Evolutionary conservation across 92 coral and sea anemone genomes (phyloP).

Genomic region (Hydrozoanthus gracilis): DNA sequence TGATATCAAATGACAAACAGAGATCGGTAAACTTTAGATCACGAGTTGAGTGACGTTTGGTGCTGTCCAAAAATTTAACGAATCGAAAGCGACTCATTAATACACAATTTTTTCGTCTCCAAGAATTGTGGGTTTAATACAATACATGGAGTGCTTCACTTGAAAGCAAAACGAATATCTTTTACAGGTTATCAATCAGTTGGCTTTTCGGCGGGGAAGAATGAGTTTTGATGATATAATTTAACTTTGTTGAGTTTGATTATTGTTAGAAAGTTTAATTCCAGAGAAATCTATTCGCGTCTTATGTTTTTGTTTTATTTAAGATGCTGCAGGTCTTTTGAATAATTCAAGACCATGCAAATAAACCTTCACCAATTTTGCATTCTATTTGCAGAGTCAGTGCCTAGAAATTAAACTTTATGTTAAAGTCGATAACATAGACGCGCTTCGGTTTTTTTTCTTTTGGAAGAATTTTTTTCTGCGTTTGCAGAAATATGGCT

Average conservation of each 20-base stretch:
- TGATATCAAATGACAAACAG: too few species aligned
- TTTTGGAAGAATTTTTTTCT: not conserved
- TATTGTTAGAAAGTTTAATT: not conserved
- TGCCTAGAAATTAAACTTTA: not conserved
- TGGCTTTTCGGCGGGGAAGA: not conserved
- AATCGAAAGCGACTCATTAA: too few species aligned
- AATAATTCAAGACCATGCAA: slow-evolving; percentile 16
- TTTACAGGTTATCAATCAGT: too few species aligned
- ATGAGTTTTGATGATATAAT: not conserved
- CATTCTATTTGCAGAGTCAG: not conserved
- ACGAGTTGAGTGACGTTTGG: too few species aligned
- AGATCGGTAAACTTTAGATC: too few species aligned
- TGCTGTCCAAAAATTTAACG: too few species aligned
- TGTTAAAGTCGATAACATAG: not conserved
- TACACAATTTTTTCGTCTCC: too few species aligned
- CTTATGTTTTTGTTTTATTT: slow-evolving; percentile 25
- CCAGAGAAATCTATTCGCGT: not conserved
- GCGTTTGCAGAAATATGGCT: not conserved
- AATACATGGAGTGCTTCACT: too few species aligned
- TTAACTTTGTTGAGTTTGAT: not conserved
- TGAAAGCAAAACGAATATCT: too few species aligned
- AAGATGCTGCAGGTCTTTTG: slow-evolving; percentile 34
- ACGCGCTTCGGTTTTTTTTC: not conserved
- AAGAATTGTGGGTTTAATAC: too few species aligned
- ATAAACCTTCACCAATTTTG: not conserved